A percentile compares a stretch with the other conserved stretches of the same genome.
Evolutionary conservation across 2,888 invertebrate genomes (phyloP).

Genomic region (Pemphredon lugubris): DNA sequence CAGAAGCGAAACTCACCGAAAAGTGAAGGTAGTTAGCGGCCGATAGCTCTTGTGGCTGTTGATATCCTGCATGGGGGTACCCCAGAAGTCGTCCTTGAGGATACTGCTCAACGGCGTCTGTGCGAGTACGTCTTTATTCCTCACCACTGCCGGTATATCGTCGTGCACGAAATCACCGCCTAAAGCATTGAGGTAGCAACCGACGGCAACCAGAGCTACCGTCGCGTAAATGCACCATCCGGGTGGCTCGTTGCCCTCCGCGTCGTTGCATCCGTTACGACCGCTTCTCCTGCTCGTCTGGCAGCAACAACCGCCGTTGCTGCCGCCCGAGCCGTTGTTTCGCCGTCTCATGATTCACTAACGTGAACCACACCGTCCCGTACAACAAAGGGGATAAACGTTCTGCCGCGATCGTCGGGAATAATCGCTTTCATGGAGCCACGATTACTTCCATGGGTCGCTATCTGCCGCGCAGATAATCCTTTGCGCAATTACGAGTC

Average conservation of each 20-base stretch:
- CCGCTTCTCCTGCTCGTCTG: conserved; percentile 60
- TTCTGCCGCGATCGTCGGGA: conserved; percentile 42
- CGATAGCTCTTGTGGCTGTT: conserved; percentile 94
- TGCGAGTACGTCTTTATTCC: conserved; percentile 91
- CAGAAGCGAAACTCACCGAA: conserved; percentile 91
- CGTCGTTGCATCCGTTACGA: conserved; percentile 80
- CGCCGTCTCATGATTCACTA: conserved; percentile 69
- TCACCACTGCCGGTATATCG: conserved; percentile 91
- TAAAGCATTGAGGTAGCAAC: conserved; percentile 88
- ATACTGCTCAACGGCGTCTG: conserved; percentile 84
- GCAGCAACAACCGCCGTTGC: conserved; percentile 68
- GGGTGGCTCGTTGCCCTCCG: conserved; percentile 78
- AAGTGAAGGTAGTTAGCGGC: conserved; percentile 91
- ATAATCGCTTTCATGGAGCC: conserved; percentile 51
- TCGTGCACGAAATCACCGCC: conserved; percentile 93
- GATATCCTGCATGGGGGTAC: conserved; percentile 91
- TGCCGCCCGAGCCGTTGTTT: conserved; percentile 60
- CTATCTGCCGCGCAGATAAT: conserved; percentile 41
- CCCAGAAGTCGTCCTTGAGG: conserved; percentile 93
- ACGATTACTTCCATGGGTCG: conserved; percentile 23
- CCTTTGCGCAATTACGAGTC: conserved; percentile 16
- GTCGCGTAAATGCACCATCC: conserved; percentile 85
- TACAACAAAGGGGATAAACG: conserved; percentile 41
- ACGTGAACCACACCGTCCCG: conserved; percentile 24
- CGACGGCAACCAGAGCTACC: conserved; percentile 86